phyloP scores from a whole-genome alignment of 2,888 invertebrate genomes.

The Steinernema carpocapsae region DNA sequence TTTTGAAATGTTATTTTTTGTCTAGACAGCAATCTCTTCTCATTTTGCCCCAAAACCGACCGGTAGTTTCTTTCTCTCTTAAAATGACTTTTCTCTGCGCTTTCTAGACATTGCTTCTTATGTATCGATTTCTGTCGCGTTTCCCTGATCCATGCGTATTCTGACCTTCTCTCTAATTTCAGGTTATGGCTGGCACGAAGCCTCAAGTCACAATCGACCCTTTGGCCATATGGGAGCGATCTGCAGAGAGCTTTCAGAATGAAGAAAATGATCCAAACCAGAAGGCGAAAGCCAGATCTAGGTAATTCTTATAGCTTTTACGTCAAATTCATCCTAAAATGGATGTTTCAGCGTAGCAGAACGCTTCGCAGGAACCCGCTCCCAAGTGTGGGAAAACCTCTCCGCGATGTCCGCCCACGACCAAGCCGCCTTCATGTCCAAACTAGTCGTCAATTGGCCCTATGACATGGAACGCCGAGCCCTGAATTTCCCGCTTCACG shows the following conservation, averaged over 20 bases:
- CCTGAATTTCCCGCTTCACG: constrained; percentile 59
- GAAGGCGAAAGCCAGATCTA: constrained; percentile 7
- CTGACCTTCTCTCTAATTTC: neutral
- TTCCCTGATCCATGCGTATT: too few species aligned
- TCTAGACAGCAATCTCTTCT: too few species aligned
- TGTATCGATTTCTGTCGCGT: too few species aligned
- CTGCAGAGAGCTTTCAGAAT: neutral
- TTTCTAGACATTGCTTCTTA: too few species aligned
- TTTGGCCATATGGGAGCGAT: constrained; percentile 14
- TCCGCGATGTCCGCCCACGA: constrained; percentile 46
- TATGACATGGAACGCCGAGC: constrained; percentile 53
- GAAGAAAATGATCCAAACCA: neutral
- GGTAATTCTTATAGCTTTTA: neutral
- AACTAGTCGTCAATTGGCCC: constrained; percentile 47
- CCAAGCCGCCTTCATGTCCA: constrained; percentile 44
- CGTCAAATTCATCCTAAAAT: neutral
- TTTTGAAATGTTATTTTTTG: too few species aligned
- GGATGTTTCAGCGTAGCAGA: constrained; percentile 40
- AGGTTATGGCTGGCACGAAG: neutral
- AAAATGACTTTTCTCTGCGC: too few species aligned
- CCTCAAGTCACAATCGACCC: constrained; percentile 7
- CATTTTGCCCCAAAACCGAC: too few species aligned
- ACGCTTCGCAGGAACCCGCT: constrained; percentile 42
- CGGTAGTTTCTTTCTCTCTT: too few species aligned
- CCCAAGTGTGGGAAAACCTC: constrained; percentile 46